phyloP scores from a whole-genome alignment of 35 echinoderm and acorn worm genomes.

The Lytechinus variegatus region DNA sequence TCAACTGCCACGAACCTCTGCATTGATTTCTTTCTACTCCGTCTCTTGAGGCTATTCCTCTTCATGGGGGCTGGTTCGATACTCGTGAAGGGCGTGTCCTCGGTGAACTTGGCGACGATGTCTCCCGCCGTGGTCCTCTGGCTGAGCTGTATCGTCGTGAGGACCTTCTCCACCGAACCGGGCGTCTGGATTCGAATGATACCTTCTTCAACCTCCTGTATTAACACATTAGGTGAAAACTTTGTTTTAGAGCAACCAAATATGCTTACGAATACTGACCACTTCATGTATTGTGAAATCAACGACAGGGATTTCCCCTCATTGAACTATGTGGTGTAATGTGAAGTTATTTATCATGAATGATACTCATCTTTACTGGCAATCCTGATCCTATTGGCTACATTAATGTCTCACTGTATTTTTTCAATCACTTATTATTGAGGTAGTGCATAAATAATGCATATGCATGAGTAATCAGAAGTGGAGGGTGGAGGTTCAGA shows the following conservation, averaged over 20 bases:
- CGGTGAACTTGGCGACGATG: constrained; percentile 91
- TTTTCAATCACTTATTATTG: too few relatives aligned
- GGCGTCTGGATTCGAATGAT: constrained; percentile 84
- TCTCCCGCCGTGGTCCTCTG: constrained; percentile 86
- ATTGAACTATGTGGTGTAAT: neutral
- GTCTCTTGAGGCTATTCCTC: constrained; percentile 58
- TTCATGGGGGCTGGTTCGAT: constrained; percentile 46
- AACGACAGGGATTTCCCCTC: neutral
- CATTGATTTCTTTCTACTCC: constrained; percentile 66
- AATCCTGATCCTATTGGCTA: neutral
- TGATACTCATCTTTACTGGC: neutral
- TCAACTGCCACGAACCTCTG: neutral
- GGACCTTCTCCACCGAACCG: constrained; percentile 81
- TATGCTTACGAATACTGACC: neutral
- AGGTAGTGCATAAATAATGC: too few relatives aligned
- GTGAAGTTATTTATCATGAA: neutral
- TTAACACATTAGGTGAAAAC: too few relatives aligned
- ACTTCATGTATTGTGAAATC: neutral
- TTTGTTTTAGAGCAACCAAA: neutral
- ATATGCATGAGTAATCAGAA: too few relatives aligned
- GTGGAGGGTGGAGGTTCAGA: too few relatives aligned
- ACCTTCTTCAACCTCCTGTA: constrained; percentile 75
- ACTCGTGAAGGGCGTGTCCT: constrained; percentile 59
- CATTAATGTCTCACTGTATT: too few relatives aligned
- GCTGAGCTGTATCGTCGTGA: constrained; percentile 86